A percentile compares a stretch with the other conserved stretches of the same genome.
These are phyloP conservation scores for Esperia sulphurella DNA, from an alignment of 2,888 invertebrate genomes.

Conservation along the genomic window DNA sequence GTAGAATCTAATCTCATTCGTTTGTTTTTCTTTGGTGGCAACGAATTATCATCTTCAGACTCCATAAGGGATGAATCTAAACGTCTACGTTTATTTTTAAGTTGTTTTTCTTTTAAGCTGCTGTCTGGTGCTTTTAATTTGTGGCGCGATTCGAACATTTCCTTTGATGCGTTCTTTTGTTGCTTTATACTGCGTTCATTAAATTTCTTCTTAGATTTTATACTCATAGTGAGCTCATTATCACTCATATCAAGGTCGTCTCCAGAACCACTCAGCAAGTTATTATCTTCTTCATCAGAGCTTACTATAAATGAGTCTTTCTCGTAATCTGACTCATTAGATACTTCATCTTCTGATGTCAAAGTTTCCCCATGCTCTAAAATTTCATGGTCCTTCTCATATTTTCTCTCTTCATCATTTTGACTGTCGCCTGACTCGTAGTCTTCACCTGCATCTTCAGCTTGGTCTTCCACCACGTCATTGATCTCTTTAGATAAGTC, in stretches of 20 bases:
- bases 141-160: conserved; percentile 69
- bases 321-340: conserved; percentile 67
- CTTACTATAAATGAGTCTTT: conserved; percentile 78
- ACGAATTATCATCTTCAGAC: conserved; percentile 31
- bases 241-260: conserved; percentile 65
- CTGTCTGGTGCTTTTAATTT: conserved; percentile 35
- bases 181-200: conserved; percentile 60
- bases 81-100: conserved; percentile 32
- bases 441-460: conserved; percentile 57
- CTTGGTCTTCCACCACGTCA: conserved; percentile 51
- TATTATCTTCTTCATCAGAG: conserved; percentile 66
- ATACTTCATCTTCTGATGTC: conserved; percentile 63
- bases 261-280: conserved; percentile 61
- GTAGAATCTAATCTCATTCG: conserved; percentile 55
- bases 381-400: conserved; percentile 72
- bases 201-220: conserved; percentile 64
- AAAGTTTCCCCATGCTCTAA: conserved; percentile 72
- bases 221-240: conserved; percentile 62
- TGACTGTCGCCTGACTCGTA: conserved; percentile 73
- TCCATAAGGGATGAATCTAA: conserved; percentile 42
- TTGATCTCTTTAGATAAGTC: conserved; percentile 26
- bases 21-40: conserved; percentile 42
- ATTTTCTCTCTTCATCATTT: conserved; percentile 67
- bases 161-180: conserved; percentile 64
- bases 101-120: conserved; percentile 16